These are phyloP conservation scores for Coelopa frigida DNA, from an alignment of 1,140 invertebrate species.

Conservation along the genomic window DNA sequence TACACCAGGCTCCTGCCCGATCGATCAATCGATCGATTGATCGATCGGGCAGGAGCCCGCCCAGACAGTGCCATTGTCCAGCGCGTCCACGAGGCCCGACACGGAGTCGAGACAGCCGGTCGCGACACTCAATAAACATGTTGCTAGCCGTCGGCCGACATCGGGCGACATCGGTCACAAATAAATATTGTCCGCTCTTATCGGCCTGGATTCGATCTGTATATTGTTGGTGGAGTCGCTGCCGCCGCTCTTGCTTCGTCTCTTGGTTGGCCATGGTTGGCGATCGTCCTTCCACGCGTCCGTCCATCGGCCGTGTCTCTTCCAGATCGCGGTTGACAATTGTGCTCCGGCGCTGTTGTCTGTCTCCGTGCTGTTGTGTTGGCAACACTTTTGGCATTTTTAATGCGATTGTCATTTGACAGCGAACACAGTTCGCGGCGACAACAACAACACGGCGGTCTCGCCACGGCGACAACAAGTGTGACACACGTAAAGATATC, in stretches of 20 bases:
- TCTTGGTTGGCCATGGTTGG: no score
- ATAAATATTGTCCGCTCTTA: no score
- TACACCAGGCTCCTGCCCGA: not conserved
- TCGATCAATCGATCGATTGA: not conserved
- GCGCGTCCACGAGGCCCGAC: not conserved
- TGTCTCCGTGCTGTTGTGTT: no score
- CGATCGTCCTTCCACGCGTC: not conserved
- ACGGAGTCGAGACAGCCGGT: no score
- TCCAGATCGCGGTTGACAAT: conserved; percentile 3
- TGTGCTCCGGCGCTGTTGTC: conserved; percentile 7
- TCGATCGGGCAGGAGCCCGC: not conserved
- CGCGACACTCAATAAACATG: no score
- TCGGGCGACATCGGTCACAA: no score
- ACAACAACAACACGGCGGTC: not conserved
- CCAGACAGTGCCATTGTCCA: not conserved
- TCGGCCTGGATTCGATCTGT: no score
- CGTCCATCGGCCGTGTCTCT: not conserved
- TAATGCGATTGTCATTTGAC: conserved; percentile 11
- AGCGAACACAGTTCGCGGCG: conserved; percentile 9
- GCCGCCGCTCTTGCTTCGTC: not conserved
- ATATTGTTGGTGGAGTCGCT: no score
- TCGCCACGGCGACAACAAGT: not conserved
- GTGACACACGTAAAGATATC: no score
- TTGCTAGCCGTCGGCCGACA: no score
- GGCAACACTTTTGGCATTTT: conserved; percentile 10